Evolutionary conservation across 2,797 vertebrate genomes (phyloP), one percentile per base, ranked within the genome.

Genomic region (Geotrypetes seraphini): DNA sequence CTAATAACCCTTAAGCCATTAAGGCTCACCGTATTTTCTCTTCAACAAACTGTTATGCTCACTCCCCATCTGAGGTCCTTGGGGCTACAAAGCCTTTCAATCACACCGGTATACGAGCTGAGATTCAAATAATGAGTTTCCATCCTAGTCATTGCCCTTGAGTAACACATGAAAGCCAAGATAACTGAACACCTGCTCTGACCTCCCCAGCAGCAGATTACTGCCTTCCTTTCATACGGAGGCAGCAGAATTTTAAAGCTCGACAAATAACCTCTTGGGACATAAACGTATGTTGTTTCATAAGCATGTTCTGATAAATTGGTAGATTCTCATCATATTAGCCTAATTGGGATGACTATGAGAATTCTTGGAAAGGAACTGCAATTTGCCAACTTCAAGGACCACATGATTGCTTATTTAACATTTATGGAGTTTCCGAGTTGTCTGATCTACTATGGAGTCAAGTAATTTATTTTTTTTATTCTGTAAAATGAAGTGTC

Each of bases 241-340:
- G 39, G 53, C 7, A 50, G 46, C 13, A 45, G 49, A 53, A 56
- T 34, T 53, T 19, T 36, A 31, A 52, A 52, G 33, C 14, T 46
- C n/a, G 50, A 48, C 46, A 63, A 47, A n/a, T 0, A 4, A 47
- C 46, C 66, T 17, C 44, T 11, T 22, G 37, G 19, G 19, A 45
- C 25, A 49, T 4, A 2, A 55, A 57, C 33, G 25, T 28, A 11
- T 47, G 37, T 53, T 64, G 38, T 26, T 63, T 58, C n/a, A n/a
- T n/a, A n/a, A n/a, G n/a, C n/a, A n/a, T n/a, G n/a, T n/a, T n/a
- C n/a, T n/a, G n/a, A n/a, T n/a, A n/a, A n/a, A 63, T 14, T 23
- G 54, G 57, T 56, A 65, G 17, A 42, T 44, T 55, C 42, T 47
- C 66, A 39, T 43, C 42, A n/a, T n/a, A n/a, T n/a, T n/a, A n/a